phyloP scores from a whole-genome alignment of 2,113 vertebrate genomes.

The Catagonus wagneri region DNA sequence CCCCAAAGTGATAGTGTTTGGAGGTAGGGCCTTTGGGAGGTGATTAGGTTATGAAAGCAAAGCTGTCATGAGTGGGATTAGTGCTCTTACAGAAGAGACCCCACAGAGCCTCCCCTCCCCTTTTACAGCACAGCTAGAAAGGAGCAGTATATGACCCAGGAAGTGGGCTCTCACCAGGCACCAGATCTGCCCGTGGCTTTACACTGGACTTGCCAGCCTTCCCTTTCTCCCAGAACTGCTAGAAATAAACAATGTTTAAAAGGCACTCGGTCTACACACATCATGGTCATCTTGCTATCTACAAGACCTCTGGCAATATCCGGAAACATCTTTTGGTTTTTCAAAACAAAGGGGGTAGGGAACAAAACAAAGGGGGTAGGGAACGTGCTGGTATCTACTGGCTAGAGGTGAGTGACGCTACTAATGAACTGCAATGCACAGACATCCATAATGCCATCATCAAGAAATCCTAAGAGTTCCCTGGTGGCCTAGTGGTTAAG shows the following conservation, averaged over 20 bases:
- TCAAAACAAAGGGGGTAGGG: background rate
- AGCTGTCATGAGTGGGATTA: background rate
- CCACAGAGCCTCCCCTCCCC: background rate
- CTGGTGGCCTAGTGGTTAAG: no score
- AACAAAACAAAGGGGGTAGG: background rate
- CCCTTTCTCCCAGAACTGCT: background rate
- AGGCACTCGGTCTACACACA: background rate
- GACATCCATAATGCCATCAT: background rate
- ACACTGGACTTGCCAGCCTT: background rate
- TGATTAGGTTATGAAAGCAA: background rate
- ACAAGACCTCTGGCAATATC: background rate
- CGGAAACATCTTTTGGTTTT: background rate
- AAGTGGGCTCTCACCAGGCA: background rate
- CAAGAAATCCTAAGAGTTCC: background rate
- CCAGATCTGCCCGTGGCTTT: background rate
- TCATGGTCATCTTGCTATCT: background rate
- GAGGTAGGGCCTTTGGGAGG: background rate
- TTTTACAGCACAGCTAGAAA: background rate
- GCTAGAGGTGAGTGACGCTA: background rate
- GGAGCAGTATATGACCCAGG: background rate
- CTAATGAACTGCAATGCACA: background rate
- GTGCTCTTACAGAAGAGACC: background rate
- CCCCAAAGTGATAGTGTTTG: background rate
- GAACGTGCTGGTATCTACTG: no score
- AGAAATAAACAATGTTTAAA: background rate